Evolutionary conservation across 2,113 vertebrate genomes (phyloP), one percentile per base, ranked within the genome.

Genomic region (Galeopterus variegatus): DNA sequence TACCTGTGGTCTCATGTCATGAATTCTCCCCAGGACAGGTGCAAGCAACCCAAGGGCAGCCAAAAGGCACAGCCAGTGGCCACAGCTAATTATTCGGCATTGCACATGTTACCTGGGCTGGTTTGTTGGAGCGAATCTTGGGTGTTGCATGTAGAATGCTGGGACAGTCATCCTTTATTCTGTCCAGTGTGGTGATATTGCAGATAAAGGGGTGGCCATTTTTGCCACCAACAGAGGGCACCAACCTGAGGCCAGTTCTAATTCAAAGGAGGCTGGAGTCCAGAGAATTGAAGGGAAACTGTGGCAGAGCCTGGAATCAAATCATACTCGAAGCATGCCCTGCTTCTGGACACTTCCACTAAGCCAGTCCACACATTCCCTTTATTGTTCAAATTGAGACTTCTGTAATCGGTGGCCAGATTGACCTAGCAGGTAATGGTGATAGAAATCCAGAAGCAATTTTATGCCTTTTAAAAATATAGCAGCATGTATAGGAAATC

Each of bases 201-300:
- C 7, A 62, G 67, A 67, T 18, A 67, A 9, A 85, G 6, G n/a
- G 1, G 14, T 52, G 67, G 4, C 7, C 12, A 1, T 48, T 54
- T n/a, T 62, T 50, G 28, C 31, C 54, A 52, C 28, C 62, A 1
- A 41, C 8, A 52, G 60, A 1, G 2, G 1, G 1, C 0, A 0
- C 41, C n/a, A 52, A 50, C 4, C 54, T 0, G 24, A 48, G 65
- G 50, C 56, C n/a, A 10, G 12, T 24, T 28, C 52, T 33, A 58
- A 52, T 48, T 45, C 17, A 67, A 62, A 77, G 36, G 14, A 72
- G 80, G 4, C 21, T 21, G 28, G 36, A 75, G 36, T 33, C 72
- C 41, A 52, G 21, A 50, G 19, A 72, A 50, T 3, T 52, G n/a
- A 77, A 88, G 18, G 77, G 31, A 94, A 82, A 73, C 9, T 13